Percentiles rank a stretch among this genome's conserved stretches.
Evolutionary conservation across 2,888 invertebrate species (phyloP).

Genomic region (Coronaproctus castanopsis): DNA sequence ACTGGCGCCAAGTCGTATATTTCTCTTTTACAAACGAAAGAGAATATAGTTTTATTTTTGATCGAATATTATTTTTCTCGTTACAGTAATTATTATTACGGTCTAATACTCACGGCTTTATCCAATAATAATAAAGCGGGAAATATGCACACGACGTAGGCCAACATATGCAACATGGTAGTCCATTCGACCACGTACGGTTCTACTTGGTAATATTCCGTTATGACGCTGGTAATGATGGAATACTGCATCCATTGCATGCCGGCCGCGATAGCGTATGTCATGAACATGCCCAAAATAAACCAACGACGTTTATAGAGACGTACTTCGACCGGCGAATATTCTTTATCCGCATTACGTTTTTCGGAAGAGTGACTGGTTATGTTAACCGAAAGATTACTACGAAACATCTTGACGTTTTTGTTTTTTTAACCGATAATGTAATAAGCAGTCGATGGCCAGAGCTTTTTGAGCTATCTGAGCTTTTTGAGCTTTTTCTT

Average conservation of each 20-base stretch:
- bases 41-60: too few species aligned
- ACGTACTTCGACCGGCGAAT: slow-evolving; percentile 22
- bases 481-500: too few species aligned
- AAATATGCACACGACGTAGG: slow-evolving; percentile 91
- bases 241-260: slow-evolving; percentile 96
- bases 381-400: too few species aligned
- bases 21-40: too few species aligned
- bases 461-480: too few species aligned
- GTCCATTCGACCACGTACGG: slow-evolving; percentile 73
- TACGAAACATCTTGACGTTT: too few species aligned
- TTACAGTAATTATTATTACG: too few species aligned
- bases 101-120: slow-evolving; percentile 68
- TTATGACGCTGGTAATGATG: slow-evolving; percentile 69
- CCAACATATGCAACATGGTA: slow-evolving; percentile 92
- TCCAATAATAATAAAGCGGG: slow-evolving; percentile 93
- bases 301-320: slow-evolving; percentile 64
- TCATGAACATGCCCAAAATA: slow-evolving; percentile 63
- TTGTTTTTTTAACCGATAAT: too few species aligned
- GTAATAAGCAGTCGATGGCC: too few species aligned
- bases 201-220: slow-evolving; percentile 51
- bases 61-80: too few species aligned
- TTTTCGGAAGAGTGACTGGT: background rate
- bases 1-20: too few species aligned
- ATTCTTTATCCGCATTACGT: background rate
- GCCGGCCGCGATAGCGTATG: slow-evolving; percentile 76